Percentiles rank a stretch among this genome's conserved stretches.
These are phyloP conservation scores for Microcebus tavaratra DNA, from an alignment of 2,113 vertebrate genomes.

Conservation along the genomic window DNA sequence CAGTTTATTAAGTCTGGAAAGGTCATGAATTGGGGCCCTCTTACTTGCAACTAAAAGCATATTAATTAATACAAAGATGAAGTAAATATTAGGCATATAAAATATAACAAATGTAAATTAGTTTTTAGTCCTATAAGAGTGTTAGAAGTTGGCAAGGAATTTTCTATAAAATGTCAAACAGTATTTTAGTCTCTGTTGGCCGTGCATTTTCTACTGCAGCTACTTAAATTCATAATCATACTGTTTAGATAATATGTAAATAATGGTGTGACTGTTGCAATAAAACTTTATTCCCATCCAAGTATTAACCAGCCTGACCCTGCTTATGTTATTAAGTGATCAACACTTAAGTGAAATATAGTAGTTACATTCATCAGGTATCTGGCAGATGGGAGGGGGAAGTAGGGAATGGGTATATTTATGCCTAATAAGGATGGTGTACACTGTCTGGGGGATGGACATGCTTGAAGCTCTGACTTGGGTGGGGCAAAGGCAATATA, in stretches of 20 bases:
- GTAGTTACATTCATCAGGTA: no score
- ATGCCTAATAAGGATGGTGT: no score
- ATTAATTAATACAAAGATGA: not conserved
- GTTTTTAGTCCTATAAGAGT: not conserved
- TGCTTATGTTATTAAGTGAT: no score
- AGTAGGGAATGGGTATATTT: no score
- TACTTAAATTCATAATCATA: not conserved
- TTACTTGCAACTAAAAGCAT: not conserved
- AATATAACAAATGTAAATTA: not conserved
- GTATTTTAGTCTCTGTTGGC: not conserved
- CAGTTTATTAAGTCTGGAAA: not conserved
- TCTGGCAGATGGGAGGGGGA: no score
- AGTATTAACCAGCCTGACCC: no score
- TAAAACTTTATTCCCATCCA: not conserved
- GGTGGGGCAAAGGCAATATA: no score
- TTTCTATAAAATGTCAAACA: not conserved
- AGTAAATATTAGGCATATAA: not conserved
- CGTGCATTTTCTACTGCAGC: not conserved
- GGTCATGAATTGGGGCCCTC: not conserved
- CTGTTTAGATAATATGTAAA: not conserved
- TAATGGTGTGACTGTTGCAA: not conserved
- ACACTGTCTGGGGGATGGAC: no score
- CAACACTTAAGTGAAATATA: no score
- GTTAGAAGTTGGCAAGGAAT: not conserved
- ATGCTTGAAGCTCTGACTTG: no score